These are phyloP conservation scores for Pecten maximus DNA, from an alignment of 2,888 invertebrate species.

Conservation along the genomic window DNA sequence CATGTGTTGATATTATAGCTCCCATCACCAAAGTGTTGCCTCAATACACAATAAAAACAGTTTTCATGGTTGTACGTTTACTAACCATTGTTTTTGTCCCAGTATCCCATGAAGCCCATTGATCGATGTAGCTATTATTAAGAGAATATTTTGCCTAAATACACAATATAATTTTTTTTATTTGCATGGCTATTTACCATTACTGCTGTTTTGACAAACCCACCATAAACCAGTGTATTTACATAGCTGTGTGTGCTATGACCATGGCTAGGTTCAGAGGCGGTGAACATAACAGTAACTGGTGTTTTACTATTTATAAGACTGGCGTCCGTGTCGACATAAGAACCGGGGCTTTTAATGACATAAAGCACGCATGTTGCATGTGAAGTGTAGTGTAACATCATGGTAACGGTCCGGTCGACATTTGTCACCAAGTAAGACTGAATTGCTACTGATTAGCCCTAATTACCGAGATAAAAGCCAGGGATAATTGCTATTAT, in stretches of 20 bases:
- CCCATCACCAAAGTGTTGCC: not conserved
- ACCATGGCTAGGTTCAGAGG: not conserved
- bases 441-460: not conserved
- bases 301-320: not conserved
- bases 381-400: conserved; percentile 18
- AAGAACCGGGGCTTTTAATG: not conserved
- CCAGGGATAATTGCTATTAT: not conserved
- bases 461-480: conserved; percentile 5
- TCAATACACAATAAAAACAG: conserved; percentile 13
- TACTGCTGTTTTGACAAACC: not conserved
- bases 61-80: not conserved
- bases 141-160: conserved; percentile 22
- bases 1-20: not conserved
- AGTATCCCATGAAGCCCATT: not conserved
- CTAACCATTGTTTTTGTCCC: conserved; percentile 26
- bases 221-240: not conserved
- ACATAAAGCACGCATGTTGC: not conserved
- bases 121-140: not conserved
- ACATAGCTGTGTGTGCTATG: not conserved
- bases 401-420: conserved; percentile 7
- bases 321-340: not conserved
- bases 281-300: not conserved
- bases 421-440: not conserved
- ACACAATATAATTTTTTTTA: not conserved
- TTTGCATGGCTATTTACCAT: conserved; percentile 16